Base-by-base conservation (phyloP, 2,888 invertebrate species). In the Argynnis bischoffii region DNA sequence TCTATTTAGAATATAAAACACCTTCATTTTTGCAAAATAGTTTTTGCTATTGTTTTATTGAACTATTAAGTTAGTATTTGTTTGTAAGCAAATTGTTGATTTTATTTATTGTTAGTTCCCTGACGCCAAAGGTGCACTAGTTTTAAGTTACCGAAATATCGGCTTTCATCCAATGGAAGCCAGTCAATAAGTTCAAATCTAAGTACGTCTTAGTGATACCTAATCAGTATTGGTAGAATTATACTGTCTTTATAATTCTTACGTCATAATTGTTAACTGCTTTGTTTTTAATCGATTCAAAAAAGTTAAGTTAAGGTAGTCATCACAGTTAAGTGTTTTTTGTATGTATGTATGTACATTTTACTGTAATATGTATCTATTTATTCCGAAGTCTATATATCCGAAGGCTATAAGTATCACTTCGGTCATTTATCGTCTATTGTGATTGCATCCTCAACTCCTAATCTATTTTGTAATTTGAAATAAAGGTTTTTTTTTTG, bases 61-160 rank as follows among this genome's bases (percentile, higher is more conserved):
- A 59, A 64, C 68, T 64, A 64, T 59, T 64, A 50, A 64, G 60
- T 65, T 74, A 70, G 69, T 60, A 65, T 55, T 55, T 63, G 54
- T 64, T 59, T 54, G 13, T 65, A 71, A 63, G 66, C 16, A 68
- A 66, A 67, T 70, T 69, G 63, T 72, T 60, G 51, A 48, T 63
- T 41, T 74, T 67, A 71, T 74, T 76, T 74, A 74, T 76, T 75
- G 67, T 72, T 73, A 70, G 63, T 72, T 41, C 64, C 18, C 69
- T 63, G 72, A 75, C 79, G 75, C 82, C 82, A 81, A 83, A 80
- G 81, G 82, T 80, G 80, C 75, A 71, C 73, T 69, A 71, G 69
- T 64, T 48, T 51, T 72, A 71, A 75, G 69, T 72, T 60, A 69
- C 69, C 64, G 47, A 3, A 8, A 47, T 57, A 11, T 11, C 35